Base-by-base conservation (phyloP, 2,113 vertebrate genomes). In the Meriones unguiculatus region DNA sequence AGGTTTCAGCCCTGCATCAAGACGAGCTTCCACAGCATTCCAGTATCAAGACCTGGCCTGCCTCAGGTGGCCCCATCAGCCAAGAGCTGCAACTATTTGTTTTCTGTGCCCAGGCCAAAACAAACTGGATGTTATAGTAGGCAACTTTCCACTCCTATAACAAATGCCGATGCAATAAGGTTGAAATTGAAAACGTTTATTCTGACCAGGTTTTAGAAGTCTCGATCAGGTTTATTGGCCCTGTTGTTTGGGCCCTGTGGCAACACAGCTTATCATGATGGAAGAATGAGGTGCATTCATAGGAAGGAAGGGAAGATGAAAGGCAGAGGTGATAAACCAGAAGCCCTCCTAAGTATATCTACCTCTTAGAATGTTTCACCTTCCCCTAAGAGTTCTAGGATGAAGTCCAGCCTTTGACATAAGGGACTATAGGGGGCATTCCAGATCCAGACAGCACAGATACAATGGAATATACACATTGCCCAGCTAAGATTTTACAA, bases 31-130 rank as follows among this genome's bases (percentile, higher is more conserved):
- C 41, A 70, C 10, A 72, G 22, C 28, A 94, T 0, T 6, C 9
- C 69, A 24, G 8, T 87, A 20, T 24, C 25, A 84, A 69, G 59
- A 30, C 13, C 69, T 38, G 87, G 46, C 46, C 57, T 90, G n/a
- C n/a, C 17, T 90, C 54, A 77, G 38, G 59, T 67, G 67, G 41
- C 6, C 11, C 70, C 76, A 38, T 62, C 18, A 87, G 73, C 50
- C 69, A 89, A 59, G 9, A 95, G 41, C 54, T 81, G 4, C 76
- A 73, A 93, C 52, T 46, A 62, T 82, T 89, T 94, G 59, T 64
- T 89, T 94, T 94, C 62, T 65, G 32, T 14, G 28, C 3, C 57
- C 77, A 87, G 30, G 67, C 65, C 78, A 95, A 57, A 62, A 41
- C 11, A 76, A 69, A 35, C 35, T 72, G 10, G 30, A 62, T 54